A percentile compares a stretch with the other conserved stretches of the same genome.
Evolutionary conservation across 2,797 vertebrate species (phyloP).

Genomic region (Pelochelys cantorii): DNA sequence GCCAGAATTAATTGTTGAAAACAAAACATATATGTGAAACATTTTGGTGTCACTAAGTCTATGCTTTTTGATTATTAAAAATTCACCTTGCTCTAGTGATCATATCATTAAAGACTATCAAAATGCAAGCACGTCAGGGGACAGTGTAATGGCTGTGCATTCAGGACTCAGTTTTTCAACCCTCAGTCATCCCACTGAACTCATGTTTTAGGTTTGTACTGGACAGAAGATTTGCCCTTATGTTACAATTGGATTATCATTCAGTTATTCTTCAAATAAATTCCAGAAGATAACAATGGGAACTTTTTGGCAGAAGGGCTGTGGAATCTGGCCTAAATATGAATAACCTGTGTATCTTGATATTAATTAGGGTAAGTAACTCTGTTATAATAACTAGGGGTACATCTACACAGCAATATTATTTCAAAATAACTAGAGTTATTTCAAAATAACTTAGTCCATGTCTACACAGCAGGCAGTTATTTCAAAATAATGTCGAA

Average conservation of each 20-base stretch:
- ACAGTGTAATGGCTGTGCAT: not conserved
- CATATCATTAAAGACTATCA: rapidly evolving
- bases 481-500: too few species aligned
- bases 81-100: not conserved
- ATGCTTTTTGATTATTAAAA: not conserved
- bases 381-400: not conserved
- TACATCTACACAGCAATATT: too few species aligned
- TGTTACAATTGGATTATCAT: not conserved
- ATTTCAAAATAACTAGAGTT: too few species aligned
- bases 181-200: not conserved
- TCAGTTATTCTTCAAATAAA: not conserved
- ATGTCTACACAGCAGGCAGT: too few species aligned
- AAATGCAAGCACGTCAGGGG: rapidly evolving
- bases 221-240: rapidly evolving
- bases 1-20: not conserved
- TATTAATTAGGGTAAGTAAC: not conserved
- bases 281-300: not conserved
- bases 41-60: not conserved
- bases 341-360: not conserved
- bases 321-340: conserved; percentile 13
- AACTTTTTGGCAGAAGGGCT: not conserved
- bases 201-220: rapidly evolving
- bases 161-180: not conserved
- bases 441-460: too few species aligned
- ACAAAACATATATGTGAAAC: not conserved